Evolutionary conservation across 2,888 invertebrate species (phyloP).

Genomic region (Tryphoninae sp.): DNA sequence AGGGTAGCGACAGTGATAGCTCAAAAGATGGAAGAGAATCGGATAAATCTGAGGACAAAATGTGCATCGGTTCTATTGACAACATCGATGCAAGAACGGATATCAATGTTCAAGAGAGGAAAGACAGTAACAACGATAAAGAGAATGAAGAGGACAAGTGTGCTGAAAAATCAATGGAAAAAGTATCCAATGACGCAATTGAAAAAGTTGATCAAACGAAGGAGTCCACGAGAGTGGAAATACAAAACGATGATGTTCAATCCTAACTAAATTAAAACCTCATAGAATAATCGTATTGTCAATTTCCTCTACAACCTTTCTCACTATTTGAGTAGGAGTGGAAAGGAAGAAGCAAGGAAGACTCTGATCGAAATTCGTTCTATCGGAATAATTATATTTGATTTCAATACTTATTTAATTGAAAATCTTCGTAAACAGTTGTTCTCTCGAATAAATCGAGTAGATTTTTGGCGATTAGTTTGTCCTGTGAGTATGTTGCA

Average conservation of each 20-base stretch:
- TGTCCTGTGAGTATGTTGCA: slow-evolving; percentile 70
- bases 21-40: slow-evolving; percentile 74
- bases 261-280: slow-evolving; percentile 24
- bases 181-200: background rate
- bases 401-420: slow-evolving; percentile 22
- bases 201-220: slow-evolving; percentile 36
- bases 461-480: slow-evolving; percentile 71
- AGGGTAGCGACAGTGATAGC: slow-evolving; percentile 75
- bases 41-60: background rate
- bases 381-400: background rate
- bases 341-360: background rate
- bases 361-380: slow-evolving; percentile 6
- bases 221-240: background rate
- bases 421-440: slow-evolving; percentile 67
- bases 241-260: background rate
- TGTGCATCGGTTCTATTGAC: background rate
- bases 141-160: slow-evolving; percentile 20
- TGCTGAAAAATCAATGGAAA: slow-evolving; percentile 19
- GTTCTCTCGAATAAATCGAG: slow-evolving; percentile 72
- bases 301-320: slow-evolving; percentile 1
- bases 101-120: background rate
- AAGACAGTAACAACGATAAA: background rate
- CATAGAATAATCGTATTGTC: slow-evolving; percentile 5
- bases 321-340: background rate
- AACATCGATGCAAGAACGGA: slow-evolving; percentile 1